phyloP scores from a whole-genome alignment of 1,140 invertebrate genomes.

The Drosophila nannoptera region DNA sequence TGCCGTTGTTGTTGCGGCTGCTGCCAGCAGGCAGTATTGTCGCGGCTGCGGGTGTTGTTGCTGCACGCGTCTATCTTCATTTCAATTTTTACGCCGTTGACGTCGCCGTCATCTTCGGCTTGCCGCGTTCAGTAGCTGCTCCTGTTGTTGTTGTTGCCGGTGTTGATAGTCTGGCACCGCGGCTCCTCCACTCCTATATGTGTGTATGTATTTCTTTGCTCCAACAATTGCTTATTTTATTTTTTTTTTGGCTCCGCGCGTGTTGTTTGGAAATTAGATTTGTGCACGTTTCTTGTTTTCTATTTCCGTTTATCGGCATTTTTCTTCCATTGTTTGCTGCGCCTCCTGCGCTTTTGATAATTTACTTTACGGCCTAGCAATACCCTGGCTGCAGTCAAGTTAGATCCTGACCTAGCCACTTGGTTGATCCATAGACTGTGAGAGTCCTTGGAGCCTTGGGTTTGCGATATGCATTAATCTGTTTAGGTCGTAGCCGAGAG shows the following conservation, averaged over 20 bases:
- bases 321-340: constrained; percentile 34
- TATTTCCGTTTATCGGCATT: constrained; percentile 74
- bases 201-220: constrained; percentile 18
- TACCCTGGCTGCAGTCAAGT: constrained; percentile 4
- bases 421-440: too few species aligned
- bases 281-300: constrained; percentile 77
- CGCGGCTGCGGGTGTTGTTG: constrained; percentile 17
- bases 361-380: constrained; percentile 23
- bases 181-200: constrained; percentile 14
- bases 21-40: too few species aligned
- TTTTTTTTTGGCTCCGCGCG: constrained; percentile 47
- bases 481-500: too few species aligned
- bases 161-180: constrained; percentile 27
- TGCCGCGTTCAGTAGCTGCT: constrained; percentile 10
- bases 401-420: background rate
- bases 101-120: constrained; percentile 36
- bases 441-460: too few species aligned
- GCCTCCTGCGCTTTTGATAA: constrained; percentile 21
- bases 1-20: constrained; percentile 23
- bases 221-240: constrained; percentile 6
- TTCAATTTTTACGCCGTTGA: constrained; percentile 67
- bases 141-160: constrained; percentile 19
- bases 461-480: too few species aligned
- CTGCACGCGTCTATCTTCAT: constrained; percentile 62
- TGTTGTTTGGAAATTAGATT: constrained; percentile 77